Base-by-base conservation (phyloP, 2,797 vertebrate species). In the Rhynchonycteris naso region DNA sequence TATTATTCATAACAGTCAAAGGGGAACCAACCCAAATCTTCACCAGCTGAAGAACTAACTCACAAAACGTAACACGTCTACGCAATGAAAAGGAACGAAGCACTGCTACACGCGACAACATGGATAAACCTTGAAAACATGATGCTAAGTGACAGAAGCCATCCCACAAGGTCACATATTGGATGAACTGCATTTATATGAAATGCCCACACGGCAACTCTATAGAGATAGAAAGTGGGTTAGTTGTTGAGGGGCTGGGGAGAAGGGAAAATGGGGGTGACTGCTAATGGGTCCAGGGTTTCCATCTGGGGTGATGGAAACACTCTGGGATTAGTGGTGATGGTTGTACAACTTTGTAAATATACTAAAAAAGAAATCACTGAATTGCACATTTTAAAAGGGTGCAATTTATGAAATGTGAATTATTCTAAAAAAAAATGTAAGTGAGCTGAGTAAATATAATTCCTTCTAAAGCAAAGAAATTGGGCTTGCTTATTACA, bases 231-330 rank as follows among this genome's bases (percentile, higher is more conserved):
- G 61, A 56, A 85, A 58, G 47, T 1, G 47, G 33, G 26, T 7
- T 2, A 0, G 8, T 24, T 22, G 56, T 30, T 33, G 4, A 8
- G 26, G 16, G 10, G 24, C 0, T 0, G 3, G 35, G 11, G 0
- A 16, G 0, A 6, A 33, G 58, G 35, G n/a, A 65, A 30, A 22
- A 26, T 1, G 18, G 26, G 33, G 52, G 12, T 22, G 65, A 16
- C 33, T 47, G 50, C 38, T 56, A 1, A 19, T 1, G 6, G 22
- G 11, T n/a, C 6, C 1, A 12, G 28, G 28, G 75, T 54, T 90
- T 78, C 75, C 72, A 35, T 47, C 30, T 5, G 63, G 61, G 69
- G 43, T 61, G 43, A 78, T 0, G 22, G 47, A 58, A 72, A 66
- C 12, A 12, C 61, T 66, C 19, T 43, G 9, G 63, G 74, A 83